A percentile compares a stretch with the other conserved stretches of the same genome.
These are phyloP conservation scores for Aphelinus certus DNA, from an alignment of 1,140 invertebrate species.

Conservation along the genomic window DNA sequence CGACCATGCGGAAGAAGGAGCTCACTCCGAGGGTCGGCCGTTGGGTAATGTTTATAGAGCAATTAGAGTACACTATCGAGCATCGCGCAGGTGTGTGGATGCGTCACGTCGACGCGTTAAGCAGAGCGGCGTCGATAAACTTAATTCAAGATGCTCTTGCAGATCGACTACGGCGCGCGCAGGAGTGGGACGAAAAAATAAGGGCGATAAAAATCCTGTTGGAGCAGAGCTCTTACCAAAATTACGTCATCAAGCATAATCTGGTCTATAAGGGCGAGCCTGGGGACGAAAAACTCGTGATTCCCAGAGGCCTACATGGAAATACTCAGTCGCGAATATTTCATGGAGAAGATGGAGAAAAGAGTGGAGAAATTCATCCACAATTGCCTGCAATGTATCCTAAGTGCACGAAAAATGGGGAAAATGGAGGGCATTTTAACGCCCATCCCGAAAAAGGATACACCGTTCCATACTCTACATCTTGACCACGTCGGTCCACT, in stretches of 20 bases:
- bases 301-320: too few relatives aligned
- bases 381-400: too few relatives aligned
- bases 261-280: too few relatives aligned
- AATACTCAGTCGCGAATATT: neutral
- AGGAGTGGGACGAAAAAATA: neutral
- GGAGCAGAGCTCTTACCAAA: neutral
- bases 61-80: neutral
- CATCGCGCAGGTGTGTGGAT: neutral
- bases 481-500: too few relatives aligned
- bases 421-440: too few relatives aligned
- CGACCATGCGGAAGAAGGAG: neutral
- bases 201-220: neutral
- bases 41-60: neutral
- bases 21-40: neutral
- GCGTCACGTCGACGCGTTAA: neutral
- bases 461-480: too few relatives aligned
- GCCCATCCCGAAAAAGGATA: too few relatives aligned
- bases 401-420: too few relatives aligned
- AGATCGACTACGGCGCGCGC: neutral
- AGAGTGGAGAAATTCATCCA: neutral
- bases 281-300: too few relatives aligned
- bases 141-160: neutral
- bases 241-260: neutral
- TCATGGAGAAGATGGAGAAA: neutral
- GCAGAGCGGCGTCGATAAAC: neutral